These are phyloP conservation scores for Dicranocentrus wangi DNA, from an alignment of 2,888 invertebrate genomes.

Conservation along the genomic window DNA sequence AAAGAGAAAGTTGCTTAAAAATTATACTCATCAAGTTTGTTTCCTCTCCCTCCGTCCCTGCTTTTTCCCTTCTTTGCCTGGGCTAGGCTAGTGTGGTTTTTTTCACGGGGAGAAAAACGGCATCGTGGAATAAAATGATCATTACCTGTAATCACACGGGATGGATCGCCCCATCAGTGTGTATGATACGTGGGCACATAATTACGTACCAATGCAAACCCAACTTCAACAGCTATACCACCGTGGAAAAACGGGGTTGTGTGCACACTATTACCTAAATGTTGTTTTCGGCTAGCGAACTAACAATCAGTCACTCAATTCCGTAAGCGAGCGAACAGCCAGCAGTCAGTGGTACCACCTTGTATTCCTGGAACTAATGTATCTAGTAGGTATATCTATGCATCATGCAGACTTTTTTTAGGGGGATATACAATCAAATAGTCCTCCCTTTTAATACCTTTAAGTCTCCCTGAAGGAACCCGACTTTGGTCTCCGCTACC, in stretches of 20 bases:
- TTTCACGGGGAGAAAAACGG: slow-evolving; percentile 19
- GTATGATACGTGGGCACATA: slow-evolving; percentile 47
- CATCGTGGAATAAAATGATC: slow-evolving; percentile 57
- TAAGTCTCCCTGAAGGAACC: slow-evolving; percentile 63
- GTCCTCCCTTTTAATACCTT: slow-evolving; percentile 46
- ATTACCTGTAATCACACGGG: slow-evolving; percentile 64
- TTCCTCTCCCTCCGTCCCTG: slow-evolving; percentile 27
- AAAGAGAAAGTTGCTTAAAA: slow-evolving; percentile 57
- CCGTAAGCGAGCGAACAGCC: no score
- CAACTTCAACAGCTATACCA: neutral
- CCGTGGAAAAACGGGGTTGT: neutral
- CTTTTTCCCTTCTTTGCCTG: neutral
- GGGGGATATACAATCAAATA: neutral
- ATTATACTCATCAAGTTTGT: slow-evolving; percentile 63
- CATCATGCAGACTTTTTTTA: neutral
- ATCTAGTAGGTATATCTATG: neutral
- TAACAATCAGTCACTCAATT: no score
- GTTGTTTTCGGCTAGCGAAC: no score
- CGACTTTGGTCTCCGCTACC: slow-evolving; percentile 46
- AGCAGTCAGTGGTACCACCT: slow-evolving; percentile 11
- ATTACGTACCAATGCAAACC: slow-evolving; percentile 23
- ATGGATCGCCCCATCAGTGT: slow-evolving; percentile 59
- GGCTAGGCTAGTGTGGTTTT: slow-evolving; percentile 20
- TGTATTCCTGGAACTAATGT: neutral
- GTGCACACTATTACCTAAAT: no score